A percentile compares a stretch with the other conserved stretches of the same genome.
Conservation (phyloP, 2,888 invertebrate genomes). For the Actias luna region DNA sequence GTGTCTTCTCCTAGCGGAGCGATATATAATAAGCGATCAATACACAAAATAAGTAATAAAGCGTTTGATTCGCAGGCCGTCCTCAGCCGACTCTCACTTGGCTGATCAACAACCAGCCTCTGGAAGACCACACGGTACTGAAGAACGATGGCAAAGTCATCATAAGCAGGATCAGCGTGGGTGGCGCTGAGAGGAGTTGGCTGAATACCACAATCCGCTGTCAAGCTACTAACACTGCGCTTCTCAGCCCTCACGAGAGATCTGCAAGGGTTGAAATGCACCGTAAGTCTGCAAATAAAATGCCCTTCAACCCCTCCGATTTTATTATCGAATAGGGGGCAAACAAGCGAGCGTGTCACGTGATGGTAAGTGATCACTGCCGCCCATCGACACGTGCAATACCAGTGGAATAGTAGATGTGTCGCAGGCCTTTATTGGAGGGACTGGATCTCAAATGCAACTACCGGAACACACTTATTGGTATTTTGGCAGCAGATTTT, state of each 20-base stretch:
- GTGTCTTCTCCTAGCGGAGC: too few species aligned
- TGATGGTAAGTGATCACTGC: too few species aligned
- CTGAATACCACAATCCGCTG: slow-evolving; percentile 92
- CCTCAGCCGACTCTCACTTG: slow-evolving; percentile 90
- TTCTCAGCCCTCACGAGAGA: slow-evolving; percentile 89
- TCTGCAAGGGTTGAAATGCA: slow-evolving; percentile 91
- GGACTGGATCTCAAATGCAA: too few species aligned
- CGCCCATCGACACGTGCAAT: too few species aligned
- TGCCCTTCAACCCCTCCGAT: background rate
- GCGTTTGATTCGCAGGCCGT: slow-evolving; percentile 81
- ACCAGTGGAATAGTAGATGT: too few species aligned
- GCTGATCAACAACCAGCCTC: slow-evolving; percentile 87
- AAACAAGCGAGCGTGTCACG: too few species aligned
- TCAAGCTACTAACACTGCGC: slow-evolving; percentile 91
- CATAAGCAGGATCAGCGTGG: slow-evolving; percentile 88
- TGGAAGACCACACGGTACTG: slow-evolving; percentile 86
- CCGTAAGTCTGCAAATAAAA: slow-evolving; percentile 82
- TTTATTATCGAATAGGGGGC: too few species aligned
- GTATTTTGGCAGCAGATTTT: too few species aligned
- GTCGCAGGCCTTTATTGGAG: too few species aligned
- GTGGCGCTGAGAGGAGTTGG: slow-evolving; percentile 87
- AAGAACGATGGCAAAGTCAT: slow-evolving; percentile 86
- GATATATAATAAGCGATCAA: too few species aligned
- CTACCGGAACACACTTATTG: too few species aligned
- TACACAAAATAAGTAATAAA: background rate